A percentile compares a stretch with the other conserved stretches of the same genome.
Conservation (phyloP, 2,888 invertebrate species). For the Cyrtodaria siliqua region DNA sequence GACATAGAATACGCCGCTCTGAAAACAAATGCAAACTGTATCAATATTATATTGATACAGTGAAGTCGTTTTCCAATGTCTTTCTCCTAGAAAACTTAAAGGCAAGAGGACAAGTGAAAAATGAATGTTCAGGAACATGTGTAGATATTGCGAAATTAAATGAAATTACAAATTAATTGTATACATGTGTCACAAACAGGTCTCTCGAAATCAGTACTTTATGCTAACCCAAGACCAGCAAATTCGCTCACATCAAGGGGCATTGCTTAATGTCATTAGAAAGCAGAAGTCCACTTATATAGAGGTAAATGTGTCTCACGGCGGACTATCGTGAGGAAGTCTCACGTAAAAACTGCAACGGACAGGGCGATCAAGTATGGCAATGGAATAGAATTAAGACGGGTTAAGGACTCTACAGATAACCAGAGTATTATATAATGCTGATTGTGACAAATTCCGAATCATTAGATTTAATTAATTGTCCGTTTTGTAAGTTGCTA, state of each 20-base stretch:
- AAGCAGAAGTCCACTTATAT: not conserved
- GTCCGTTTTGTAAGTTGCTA: too few relatives aligned
- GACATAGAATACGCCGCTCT: constrained; percentile 32
- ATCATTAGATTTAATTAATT: too few relatives aligned
- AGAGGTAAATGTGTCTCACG: not conserved
- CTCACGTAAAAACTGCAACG: not conserved
- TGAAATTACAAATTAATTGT: constrained; percentile 18
- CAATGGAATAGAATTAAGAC: not conserved
- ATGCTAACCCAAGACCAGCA: constrained; percentile 26
- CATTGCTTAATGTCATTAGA: not conserved
- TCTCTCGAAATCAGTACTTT: constrained; percentile 35
- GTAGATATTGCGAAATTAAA: constrained; percentile 33
- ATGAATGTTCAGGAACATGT: constrained; percentile 14
- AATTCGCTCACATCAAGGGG: constrained; percentile 23
- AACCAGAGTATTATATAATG: too few relatives aligned
- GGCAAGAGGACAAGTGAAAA: constrained; percentile 16
- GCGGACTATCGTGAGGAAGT: not conserved
- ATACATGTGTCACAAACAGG: constrained; percentile 32
- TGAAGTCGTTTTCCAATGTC: constrained; percentile 34
- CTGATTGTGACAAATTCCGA: too few relatives aligned
- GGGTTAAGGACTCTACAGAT: too few relatives aligned
- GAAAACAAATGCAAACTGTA: constrained; percentile 47
- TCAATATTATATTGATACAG: constrained; percentile 32
- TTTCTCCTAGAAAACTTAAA: constrained; percentile 17
- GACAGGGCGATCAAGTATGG: not conserved